These are phyloP conservation scores for Tenthredo scrophulariae DNA, from an alignment of 2,888 invertebrate genomes.

Conservation along the genomic window DNA sequence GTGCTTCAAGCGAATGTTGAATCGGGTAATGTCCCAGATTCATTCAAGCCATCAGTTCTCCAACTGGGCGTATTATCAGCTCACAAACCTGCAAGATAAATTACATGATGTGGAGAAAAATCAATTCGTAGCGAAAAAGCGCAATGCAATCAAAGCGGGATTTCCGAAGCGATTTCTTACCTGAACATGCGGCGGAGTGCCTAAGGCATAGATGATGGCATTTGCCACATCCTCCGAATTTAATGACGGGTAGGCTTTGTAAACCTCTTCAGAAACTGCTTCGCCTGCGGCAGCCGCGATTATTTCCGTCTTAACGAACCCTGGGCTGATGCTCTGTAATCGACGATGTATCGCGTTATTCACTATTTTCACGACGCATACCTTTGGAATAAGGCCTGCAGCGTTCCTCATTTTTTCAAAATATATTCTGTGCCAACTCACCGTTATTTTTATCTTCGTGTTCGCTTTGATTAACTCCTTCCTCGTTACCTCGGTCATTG, in stretches of 20 bases:
- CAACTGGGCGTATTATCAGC: constrained; percentile 29
- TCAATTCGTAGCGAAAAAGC: neutral
- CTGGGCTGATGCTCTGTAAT: constrained; percentile 74
- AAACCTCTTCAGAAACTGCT: neutral
- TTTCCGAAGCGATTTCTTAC: constrained; percentile 58
- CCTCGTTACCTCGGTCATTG: constrained; percentile 78
- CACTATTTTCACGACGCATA: neutral
- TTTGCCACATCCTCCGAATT: constrained; percentile 63
- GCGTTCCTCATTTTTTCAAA: neutral
- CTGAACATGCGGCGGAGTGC: constrained; percentile 67
- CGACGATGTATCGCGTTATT: neutral
- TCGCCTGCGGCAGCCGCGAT: constrained; percentile 58
- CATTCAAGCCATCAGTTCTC: neutral
- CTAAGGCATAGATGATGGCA: constrained; percentile 64
- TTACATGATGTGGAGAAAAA: neutral
- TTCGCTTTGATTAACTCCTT: constrained; percentile 76
- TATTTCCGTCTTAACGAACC: constrained; percentile 71
- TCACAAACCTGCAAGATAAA: constrained; percentile 28
- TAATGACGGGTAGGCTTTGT: constrained; percentile 57
- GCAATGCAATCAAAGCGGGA: constrained; percentile 22
- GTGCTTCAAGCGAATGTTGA: neutral
- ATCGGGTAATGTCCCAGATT: neutral
- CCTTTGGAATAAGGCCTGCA: neutral
- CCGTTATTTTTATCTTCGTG: constrained; percentile 77
- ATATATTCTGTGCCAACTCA: constrained; percentile 62